These are phyloP conservation scores for Drosophila erecta DNA, from an alignment of 1,140 invertebrate genomes.

Conservation along the genomic window DNA sequence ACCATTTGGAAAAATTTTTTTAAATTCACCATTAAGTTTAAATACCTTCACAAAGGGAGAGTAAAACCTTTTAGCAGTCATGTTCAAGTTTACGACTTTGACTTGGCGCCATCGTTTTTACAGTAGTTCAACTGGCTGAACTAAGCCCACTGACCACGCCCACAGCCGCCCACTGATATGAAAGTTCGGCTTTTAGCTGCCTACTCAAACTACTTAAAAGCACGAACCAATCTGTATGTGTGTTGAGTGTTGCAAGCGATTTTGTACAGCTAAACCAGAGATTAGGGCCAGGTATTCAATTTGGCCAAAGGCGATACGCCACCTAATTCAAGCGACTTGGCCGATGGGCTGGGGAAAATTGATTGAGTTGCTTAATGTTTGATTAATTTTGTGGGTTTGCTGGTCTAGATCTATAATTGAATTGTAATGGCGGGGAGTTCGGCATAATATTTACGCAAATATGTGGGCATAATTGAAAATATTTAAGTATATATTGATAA, in stretches of 20 bases:
- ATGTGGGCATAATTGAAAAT: too few relatives aligned
- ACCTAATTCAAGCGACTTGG: background rate
- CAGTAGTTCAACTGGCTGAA: conserved; percentile 33
- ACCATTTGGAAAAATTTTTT: too few relatives aligned
- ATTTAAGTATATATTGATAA: background rate
- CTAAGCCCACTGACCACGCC: conserved; percentile 43
- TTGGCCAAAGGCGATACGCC: conserved; percentile 18
- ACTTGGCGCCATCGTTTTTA: conserved; percentile 43
- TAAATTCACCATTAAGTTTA: background rate
- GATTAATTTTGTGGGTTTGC: conserved; percentile 17
- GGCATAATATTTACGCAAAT: background rate
- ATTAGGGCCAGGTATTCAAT: conserved; percentile 27
- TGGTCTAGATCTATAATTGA: conserved; percentile 28
- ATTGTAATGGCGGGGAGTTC: conserved; percentile 12
- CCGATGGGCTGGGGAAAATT: conserved; percentile 9
- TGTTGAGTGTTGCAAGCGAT: conserved; percentile 28
- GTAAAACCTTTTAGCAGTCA: conserved; percentile 41
- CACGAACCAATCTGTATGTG: conserved; percentile 21
- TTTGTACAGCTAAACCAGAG: conserved; percentile 18
- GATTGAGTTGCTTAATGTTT: conserved; percentile 22
- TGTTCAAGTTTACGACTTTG: conserved; percentile 49
- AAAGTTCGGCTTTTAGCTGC: conserved; percentile 15
- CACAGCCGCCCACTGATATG: conserved; percentile 20
- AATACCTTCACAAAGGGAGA: background rate
- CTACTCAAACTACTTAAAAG: conserved; percentile 23